Conservation (phyloP, 2,888 invertebrate species). For the Lithophane socia region DNA sequence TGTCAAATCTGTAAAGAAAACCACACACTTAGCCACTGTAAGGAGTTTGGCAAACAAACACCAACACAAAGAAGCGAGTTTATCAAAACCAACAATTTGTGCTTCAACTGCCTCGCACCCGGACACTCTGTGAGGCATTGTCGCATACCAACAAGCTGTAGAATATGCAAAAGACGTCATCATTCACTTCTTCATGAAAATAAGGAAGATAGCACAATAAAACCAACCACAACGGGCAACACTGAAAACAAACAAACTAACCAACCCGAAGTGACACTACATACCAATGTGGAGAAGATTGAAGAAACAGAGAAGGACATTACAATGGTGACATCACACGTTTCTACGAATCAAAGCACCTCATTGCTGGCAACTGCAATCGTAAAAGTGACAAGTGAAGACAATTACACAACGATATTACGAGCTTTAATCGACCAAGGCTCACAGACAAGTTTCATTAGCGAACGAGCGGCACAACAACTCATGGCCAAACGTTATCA, state of each 20-base stretch:
- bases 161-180: slow-evolving; percentile 59
- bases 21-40: slow-evolving; percentile 53
- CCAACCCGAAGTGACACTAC: slow-evolving; percentile 17
- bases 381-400: slow-evolving; percentile 13
- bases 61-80: slow-evolving; percentile 55
- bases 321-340: slow-evolving; percentile 13
- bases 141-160: slow-evolving; percentile 53
- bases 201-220: slow-evolving; percentile 28
- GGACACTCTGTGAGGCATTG: slow-evolving; percentile 60
- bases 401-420: slow-evolving; percentile 9
- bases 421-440: slow-evolving; percentile 28
- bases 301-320: too few relatives aligned
- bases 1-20: slow-evolving; percentile 28
- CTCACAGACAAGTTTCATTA: slow-evolving; percentile 19
- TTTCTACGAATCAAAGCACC: not conserved
- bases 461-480: slow-evolving; percentile 5
- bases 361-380: slow-evolving; percentile 10
- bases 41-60: slow-evolving; percentile 19
- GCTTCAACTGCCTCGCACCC: slow-evolving; percentile 59
- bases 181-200: slow-evolving; percentile 46
- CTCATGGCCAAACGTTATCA: slow-evolving; percentile 6
- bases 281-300: slow-evolving; percentile 9
- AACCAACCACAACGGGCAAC: slow-evolving; percentile 49
- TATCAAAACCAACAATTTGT: slow-evolving; percentile 50
- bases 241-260: slow-evolving; percentile 38